Percentiles rank a stretch among this genome's conserved stretches.
Evolutionary conservation across 2,888 invertebrate genomes (phyloP).

Genomic region (Drosophila emarginata): DNA sequence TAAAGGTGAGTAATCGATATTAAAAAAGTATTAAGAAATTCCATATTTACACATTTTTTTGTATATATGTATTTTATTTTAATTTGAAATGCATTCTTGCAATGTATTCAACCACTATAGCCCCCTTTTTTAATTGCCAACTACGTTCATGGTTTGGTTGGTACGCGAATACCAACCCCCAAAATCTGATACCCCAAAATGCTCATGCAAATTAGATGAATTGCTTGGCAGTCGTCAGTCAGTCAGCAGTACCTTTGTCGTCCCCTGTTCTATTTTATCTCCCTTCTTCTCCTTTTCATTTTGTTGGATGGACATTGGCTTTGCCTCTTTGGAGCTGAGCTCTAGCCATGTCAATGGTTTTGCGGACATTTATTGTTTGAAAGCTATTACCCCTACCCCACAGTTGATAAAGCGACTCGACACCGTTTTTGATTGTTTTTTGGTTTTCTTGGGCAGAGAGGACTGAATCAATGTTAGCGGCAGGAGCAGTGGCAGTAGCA

Average conservation of each 20-base stretch:
- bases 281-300: slow-evolving; percentile 19
- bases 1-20: too few relatives aligned
- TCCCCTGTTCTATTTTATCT: slow-evolving; percentile 37
- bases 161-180: slow-evolving; percentile 19
- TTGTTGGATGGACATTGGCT: slow-evolving; percentile 11
- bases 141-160: not conserved
- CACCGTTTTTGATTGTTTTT: slow-evolving; percentile 80
- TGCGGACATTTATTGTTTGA: slow-evolving; percentile 82
- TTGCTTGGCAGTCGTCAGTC: slow-evolving; percentile 69
- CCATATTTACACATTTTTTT: too few relatives aligned
- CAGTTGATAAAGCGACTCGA: slow-evolving; percentile 63
- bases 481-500: too few relatives aligned
- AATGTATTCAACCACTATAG: too few relatives aligned
- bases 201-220: slow-evolving; percentile 82
- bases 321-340: slow-evolving; percentile 62
- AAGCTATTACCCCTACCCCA: slow-evolving; percentile 80
- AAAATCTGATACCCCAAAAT: slow-evolving; percentile 44
- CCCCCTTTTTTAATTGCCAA: not conserved
- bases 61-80: too few relatives aligned
- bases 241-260: slow-evolving; percentile 22
- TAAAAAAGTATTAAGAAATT: too few relatives aligned
- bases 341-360: slow-evolving; percentile 80
- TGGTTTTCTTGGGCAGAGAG: slow-evolving; percentile 14
- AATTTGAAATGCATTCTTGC: too few relatives aligned
- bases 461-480: slow-evolving; percentile 2